phyloP scores from a whole-genome alignment of 2,797 vertebrate species.

The Chiloscyllium punctatum region DNA sequence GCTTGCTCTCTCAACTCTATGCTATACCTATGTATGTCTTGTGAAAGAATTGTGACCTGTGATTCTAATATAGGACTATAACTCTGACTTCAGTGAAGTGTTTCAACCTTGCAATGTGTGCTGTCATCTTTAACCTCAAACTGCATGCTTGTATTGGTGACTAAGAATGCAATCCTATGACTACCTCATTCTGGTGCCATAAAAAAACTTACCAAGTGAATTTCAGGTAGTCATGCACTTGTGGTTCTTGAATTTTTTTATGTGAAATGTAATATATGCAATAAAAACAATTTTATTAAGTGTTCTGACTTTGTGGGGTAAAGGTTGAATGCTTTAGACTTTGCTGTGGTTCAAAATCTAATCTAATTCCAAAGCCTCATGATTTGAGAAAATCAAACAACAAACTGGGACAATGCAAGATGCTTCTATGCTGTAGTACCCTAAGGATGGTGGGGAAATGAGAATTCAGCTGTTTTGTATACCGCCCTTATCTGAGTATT shows the following conservation, averaged over 20 bases:
- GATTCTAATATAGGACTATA: not conserved
- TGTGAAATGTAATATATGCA: not conserved
- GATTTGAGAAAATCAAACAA: not conserved
- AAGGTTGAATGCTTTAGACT: not conserved
- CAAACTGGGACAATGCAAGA: no score
- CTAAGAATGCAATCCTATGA: not conserved
- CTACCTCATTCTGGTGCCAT: conserved; percentile 4
- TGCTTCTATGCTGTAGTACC: not conserved
- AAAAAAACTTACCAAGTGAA: not conserved
- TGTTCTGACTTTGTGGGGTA: not conserved
- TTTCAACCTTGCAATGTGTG: not conserved
- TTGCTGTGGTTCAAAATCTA: not conserved
- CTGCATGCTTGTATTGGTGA: not conserved
- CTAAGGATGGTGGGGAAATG: not conserved
- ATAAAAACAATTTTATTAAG: conserved; percentile 4
- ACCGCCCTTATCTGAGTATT: not conserved
- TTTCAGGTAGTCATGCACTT: not conserved
- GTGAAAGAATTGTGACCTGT: not conserved
- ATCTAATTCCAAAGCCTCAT: not conserved
- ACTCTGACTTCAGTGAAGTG: not conserved
- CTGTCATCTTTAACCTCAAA: not conserved
- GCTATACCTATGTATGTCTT: not conserved
- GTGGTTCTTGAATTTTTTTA: conserved; percentile 22
- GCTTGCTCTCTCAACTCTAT: no score
- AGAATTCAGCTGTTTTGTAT: not conserved